phyloP scores from a whole-genome alignment of 53 echinoderm and acorn worm genomes.

The Luidia sarsii region DNA sequence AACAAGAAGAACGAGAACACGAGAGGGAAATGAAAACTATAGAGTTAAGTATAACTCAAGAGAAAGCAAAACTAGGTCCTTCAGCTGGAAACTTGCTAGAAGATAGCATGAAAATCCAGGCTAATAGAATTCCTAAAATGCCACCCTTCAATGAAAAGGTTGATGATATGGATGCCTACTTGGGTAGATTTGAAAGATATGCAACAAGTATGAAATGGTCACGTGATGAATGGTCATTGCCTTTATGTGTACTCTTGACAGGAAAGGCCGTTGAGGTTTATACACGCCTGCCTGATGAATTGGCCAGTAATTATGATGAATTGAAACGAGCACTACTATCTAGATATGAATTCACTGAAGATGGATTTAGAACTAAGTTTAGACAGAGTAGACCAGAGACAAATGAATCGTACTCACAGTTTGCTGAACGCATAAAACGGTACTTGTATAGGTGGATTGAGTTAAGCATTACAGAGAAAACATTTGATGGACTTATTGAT shows the following conservation, averaged over 20 bases:
- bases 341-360: constrained; percentile 40
- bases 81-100: too few relatives aligned
- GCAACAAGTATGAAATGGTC: constrained; percentile 28
- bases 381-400: constrained; percentile 10
- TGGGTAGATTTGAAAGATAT: constrained; percentile 36
- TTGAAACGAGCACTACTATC: constrained; percentile 41
- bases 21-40: constrained; percentile 7
- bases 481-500: constrained; percentile 28
- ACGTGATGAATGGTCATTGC: constrained; percentile 23
- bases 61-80: background rate
- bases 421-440: constrained; percentile 18
- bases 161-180: constrained; percentile 44
- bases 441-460: constrained; percentile 57
- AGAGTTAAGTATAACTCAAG: background rate
- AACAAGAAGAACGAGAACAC: background rate
- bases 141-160: constrained; percentile 22
- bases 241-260: constrained; percentile 34
- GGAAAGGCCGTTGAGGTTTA: constrained; percentile 46
- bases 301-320: constrained; percentile 13
- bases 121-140: constrained; percentile 11
- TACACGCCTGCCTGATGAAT: background rate
- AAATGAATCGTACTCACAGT: constrained; percentile 31
- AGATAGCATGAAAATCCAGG: too few relatives aligned
- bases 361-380: constrained; percentile 51
- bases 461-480: constrained; percentile 22